A percentile compares a stretch with the other conserved stretches of the same genome.
Conservation (phyloP, 2,888 invertebrate genomes). For the Zygothrica quintamaculata region DNA sequence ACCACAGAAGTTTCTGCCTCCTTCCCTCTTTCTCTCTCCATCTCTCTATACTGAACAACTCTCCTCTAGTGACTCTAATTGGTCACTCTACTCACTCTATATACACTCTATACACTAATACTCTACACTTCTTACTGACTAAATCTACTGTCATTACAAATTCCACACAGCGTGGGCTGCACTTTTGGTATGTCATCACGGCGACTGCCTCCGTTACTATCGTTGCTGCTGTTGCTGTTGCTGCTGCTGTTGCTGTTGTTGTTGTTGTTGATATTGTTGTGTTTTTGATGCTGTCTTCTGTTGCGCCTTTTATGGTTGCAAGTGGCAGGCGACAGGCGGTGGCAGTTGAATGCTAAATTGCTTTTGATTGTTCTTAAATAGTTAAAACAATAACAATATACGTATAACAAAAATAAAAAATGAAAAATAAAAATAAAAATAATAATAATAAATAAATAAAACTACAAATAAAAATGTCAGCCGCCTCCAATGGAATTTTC, state of each 20-base stretch:
- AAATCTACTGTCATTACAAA: constrained; percentile 36
- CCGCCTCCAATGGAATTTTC: constrained; percentile 34
- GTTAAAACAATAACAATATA: constrained; percentile 5
- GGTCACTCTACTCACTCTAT: constrained; percentile 29
- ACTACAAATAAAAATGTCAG: constrained; percentile 26
- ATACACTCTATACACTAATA: background rate
- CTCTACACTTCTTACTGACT: constrained; percentile 13
- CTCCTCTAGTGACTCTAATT: constrained; percentile 35
- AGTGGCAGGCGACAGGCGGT: constrained; percentile 36
- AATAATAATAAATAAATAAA: no score
- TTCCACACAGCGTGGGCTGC: constrained; percentile 51
- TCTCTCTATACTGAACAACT: background rate
- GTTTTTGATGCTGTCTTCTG: constrained; percentile 23
- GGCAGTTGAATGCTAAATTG: constrained; percentile 42
- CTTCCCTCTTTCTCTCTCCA: background rate
- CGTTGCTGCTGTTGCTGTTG: background rate
- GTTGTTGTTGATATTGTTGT: constrained; percentile 33
- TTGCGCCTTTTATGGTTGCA: constrained; percentile 43
- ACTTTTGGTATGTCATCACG: constrained; percentile 47
- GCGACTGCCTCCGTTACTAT: background rate
- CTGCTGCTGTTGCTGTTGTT: background rate
- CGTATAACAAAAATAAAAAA: no score
- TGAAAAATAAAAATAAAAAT: background rate
- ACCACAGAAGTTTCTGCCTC: background rate
- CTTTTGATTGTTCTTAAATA: constrained; percentile 52